Base-by-base conservation (phyloP, 2,797 vertebrate genomes). In the Sebastes steindachneri region DNA sequence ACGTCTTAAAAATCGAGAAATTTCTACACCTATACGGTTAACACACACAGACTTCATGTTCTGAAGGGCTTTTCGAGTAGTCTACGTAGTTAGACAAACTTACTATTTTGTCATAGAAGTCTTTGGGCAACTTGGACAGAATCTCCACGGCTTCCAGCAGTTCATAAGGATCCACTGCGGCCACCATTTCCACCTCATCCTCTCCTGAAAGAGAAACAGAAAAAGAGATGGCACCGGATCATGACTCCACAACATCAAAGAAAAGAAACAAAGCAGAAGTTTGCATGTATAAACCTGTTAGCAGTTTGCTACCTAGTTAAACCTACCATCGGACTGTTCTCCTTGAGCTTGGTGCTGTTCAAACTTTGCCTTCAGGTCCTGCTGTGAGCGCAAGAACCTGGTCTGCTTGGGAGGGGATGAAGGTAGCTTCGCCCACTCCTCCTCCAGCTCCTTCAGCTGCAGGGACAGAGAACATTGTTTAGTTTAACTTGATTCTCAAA, bases 81-180 rank as follows among this genome's bases (percentile, higher is more conserved):
- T 23, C 10, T 48, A 23, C 9, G n/a, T 10, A 23, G 54, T 45
- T 15, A 9, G 19, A 26, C 5, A 53, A 76, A 91, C 97, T 94
- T 95, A 99, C 99, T 83, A 99, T 98, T 96, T 99, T 99, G 11
- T 99, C 98, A 90, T 98, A 99, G 92, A 99, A 99, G 85, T 99
- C 99, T 96, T 99, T 99, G 29, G 99, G 99, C 87, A 99, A 90
- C 93, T 99, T 99, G 64, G 97, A 97, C 84, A 99, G 97, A 93
- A 99, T 96, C 88, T 99, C 99, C 77, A 97, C 97, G 55, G 98
- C 95, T 93, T 99, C 98, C 86, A 99, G 93, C 63, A 99, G 96
- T 73, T 99, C 99, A 68, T 99, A 99, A 0, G 98, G 96, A 94
- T 99, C 99, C 86, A 98, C 96, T 19, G 96, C 96, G 4, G 90